Conservation (phyloP, 2,797 vertebrate genomes). For the Rhyacichthys aspro region DNA sequence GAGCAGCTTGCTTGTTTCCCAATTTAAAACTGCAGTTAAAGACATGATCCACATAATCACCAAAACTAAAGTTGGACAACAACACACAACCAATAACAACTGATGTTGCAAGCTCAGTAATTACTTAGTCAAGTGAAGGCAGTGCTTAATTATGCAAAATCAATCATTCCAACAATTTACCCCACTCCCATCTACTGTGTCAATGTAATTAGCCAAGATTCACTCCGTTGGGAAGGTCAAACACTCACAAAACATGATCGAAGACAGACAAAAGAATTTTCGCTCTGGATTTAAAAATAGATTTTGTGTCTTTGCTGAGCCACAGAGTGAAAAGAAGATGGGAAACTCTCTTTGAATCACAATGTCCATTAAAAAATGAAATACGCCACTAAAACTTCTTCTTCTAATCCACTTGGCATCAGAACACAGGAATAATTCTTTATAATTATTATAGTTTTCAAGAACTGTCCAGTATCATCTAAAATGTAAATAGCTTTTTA, state of each 20-base stretch:
- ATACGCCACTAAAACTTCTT: too few species aligned
- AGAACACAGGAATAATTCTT: too few species aligned
- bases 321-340: not conserved
- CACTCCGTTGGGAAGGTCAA: slow-evolving; percentile 14
- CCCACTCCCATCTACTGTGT: slow-evolving; percentile 17
- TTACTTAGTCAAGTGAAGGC: slow-evolving; percentile 32
- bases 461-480: too few species aligned
- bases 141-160: slow-evolving; percentile 35
- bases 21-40: slow-evolving; percentile 55
- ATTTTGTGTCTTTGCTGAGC: not conserved
- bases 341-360: not conserved
- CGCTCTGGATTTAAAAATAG: not conserved
- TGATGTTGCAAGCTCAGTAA: slow-evolving; percentile 47
- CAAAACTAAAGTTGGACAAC: slow-evolving; percentile 47
- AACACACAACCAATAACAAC: slow-evolving; percentile 44
- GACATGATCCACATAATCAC: slow-evolving; percentile 59
- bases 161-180: slow-evolving; percentile 32
- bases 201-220: slow-evolving; percentile 40
- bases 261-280: not conserved
- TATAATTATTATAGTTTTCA: too few species aligned
- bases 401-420: too few species aligned
- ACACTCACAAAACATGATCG: not conserved
- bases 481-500: not conserved
- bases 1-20: slow-evolving; percentile 52
- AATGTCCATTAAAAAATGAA: too few species aligned